Base-by-base conservation (phyloP, 2,888 invertebrate species). In the Andrena hattorfiana region DNA sequence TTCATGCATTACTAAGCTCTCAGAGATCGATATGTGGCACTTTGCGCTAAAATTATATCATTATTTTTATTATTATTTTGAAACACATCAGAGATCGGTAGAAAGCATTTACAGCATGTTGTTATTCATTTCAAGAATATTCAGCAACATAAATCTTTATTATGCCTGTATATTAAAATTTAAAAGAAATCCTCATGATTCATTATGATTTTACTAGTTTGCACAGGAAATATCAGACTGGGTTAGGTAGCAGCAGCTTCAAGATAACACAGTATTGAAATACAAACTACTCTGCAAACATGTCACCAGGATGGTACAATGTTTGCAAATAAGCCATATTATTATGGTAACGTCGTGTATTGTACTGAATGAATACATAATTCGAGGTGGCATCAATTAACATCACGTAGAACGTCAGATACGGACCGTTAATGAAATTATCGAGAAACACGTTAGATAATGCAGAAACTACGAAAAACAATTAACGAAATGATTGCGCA, bases 201-300 rank as follows among this genome's bases (percentile, higher is more conserved):
- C 60, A 20, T 64, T 74, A 71, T 64, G 56, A 76, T 71, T 81
- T 81, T 76, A 77, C 81, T 69, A 66, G 78, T 82, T 87, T 60
- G 68, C 68, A 82, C 83, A 87, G 80, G 85, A 85, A 84, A 85
- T 83, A 87, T 79, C 76, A 68, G 87, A 71, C 77, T 32, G 42
- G 75, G 64, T 79, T 69, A 79, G 81, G 84, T 84, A 79, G 26
- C 23, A 71, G 49, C 30, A 63, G 70, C 62, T 75, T 32, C 8
- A 75, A 86, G 84, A 86, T 79, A 88, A 81, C 70, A 72, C 3
- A 54, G 35, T 42, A 77, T 75, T 35, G 49, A 74, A 77, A 54
- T 85, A 81, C 72, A 76, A 76, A 75, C 83, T 81, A 48, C 75
- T 79, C 78, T 28, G 28, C 79, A 87, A 82, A 87, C 80, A 82